Evolutionary conservation across 2,797 vertebrate genomes (phyloP), one percentile per base, ranked within the genome.

Genomic region (Numenius phaeopus): DNA sequence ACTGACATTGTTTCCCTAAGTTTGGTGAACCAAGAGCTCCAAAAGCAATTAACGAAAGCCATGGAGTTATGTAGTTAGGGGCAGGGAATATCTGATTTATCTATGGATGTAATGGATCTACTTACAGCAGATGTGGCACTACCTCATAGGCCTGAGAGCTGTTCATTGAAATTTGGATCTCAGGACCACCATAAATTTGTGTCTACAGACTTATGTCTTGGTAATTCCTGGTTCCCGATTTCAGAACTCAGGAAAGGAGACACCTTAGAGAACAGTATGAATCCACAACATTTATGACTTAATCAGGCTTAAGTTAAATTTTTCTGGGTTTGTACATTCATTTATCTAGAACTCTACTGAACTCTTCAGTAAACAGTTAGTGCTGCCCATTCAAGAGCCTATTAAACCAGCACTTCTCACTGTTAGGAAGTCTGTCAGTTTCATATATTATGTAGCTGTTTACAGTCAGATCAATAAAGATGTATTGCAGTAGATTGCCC

Each of bases 391-490:
- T 59, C 37, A 59, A 40, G 23, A 81, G 32, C 40, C 40, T 64
- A 30, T 59, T 37, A 85, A 88, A 62, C 47, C 42, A 78, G 7
- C 29, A 29, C 57, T 93, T 86, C 32, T 81, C 24, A 18, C 9
- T 61, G 30, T 75, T 47, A 65, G 5, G 19, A 65, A 58, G 14
- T 16, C 7, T 65, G 3, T 37, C 24, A 32, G 9, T 76, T 65
- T 91, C 44, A 49, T 30, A 2, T 37, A 58, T 73, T 90, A 18
- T 18, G 5, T 80, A 70, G 30, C 15, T 82, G 18, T 80, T 93
- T 87, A 79, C 30, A 71, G 26, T 91, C 16, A 61, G 57, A 65
- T 15, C 34, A 91, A 77, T 84, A 90, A 95, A 94, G 85, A 62
- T 20, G 29, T 21, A 26, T 22, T 89, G 16, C 66, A 40, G 67